Evolutionary conservation across 2,797 vertebrate genomes (phyloP).

Genomic region (Amazonetta brasiliensis): DNA sequence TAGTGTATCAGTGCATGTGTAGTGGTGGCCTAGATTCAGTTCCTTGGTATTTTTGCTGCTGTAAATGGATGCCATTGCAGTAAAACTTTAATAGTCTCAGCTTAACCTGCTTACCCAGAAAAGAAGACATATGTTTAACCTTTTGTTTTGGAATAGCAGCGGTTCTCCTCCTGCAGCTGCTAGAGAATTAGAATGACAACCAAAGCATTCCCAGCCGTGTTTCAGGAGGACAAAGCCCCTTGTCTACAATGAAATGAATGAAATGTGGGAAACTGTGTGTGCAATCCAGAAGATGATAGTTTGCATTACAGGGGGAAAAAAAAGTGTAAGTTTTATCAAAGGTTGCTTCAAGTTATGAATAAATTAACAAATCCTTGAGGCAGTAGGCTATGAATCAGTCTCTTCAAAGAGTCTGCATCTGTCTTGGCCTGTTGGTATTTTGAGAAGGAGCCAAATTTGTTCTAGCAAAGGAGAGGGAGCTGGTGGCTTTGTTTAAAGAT

Average conservation of each 20-base stretch:
- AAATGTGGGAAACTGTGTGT: constrained; percentile 14
- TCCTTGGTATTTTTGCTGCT: not conserved
- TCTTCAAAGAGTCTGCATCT: not conserved
- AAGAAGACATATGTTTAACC: not conserved
- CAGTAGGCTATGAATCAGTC: not conserved
- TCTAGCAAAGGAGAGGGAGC: not conserved
- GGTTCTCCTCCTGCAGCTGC: not conserved
- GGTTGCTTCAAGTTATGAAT: not conserved
- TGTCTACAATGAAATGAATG: not conserved
- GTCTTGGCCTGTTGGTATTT: not conserved
- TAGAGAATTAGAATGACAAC: constrained; percentile 28
- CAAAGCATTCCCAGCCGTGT: not conserved
- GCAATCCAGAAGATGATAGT: constrained; percentile 9
- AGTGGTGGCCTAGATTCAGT: not conserved
- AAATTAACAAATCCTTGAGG: not conserved
- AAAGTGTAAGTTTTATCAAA: not conserved
- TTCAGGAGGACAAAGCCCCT: not conserved
- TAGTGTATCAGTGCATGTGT: not conserved
- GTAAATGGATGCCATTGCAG: not conserved
- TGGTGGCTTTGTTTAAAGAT: not conserved
- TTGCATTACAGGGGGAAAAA: not conserved
- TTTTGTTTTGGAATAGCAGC: constrained; percentile 3
- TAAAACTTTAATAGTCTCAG: not conserved
- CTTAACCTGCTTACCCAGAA: not conserved
- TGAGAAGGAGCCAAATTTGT: not conserved